Conservation (phyloP, 1,140 invertebrate genomes). For the Macrosteles quadrilineatus region DNA sequence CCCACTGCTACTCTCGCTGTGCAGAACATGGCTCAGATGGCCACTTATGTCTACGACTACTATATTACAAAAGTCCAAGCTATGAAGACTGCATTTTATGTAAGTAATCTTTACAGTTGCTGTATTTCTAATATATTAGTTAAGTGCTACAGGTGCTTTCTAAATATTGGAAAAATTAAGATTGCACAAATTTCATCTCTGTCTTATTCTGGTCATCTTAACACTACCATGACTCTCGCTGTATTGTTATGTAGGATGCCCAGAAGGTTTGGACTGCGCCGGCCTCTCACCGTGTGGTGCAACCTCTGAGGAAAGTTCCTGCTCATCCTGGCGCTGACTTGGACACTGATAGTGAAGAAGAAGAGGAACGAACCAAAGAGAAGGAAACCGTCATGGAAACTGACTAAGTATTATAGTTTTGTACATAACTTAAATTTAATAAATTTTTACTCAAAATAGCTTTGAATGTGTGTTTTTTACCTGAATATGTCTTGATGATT, state of each 20-base stretch:
- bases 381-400: slow-evolving; percentile 4
- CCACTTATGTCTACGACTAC: slow-evolving; percentile 88
- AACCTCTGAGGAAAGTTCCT: slow-evolving; percentile 48
- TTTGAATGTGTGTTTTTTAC: not conserved
- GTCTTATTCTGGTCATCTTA: too few species aligned
- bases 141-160: not conserved
- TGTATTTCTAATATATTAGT: slow-evolving; percentile 15
- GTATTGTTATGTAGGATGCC: too few species aligned
- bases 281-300: slow-evolving; percentile 47
- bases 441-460: not conserved
- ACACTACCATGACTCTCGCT: too few species aligned
- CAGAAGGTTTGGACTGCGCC: slow-evolving; percentile 56
- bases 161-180: not conserved
- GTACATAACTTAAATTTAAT: not conserved
- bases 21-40: slow-evolving; percentile 90
- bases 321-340: slow-evolving; percentile 51
- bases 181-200: too few species aligned
- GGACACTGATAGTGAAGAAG: slow-evolving; percentile 50
- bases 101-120: slow-evolving; percentile 43
- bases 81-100: slow-evolving; percentile 59
- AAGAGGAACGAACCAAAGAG: slow-evolving; percentile 31
- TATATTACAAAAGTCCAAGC: slow-evolving; percentile 76
- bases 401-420: not conserved
- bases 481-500: too few species aligned
- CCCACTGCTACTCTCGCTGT: slow-evolving; percentile 58